Evolutionary conservation across 2,888 invertebrate species (phyloP).

Genomic region (Tenthredo scrophulariae): DNA sequence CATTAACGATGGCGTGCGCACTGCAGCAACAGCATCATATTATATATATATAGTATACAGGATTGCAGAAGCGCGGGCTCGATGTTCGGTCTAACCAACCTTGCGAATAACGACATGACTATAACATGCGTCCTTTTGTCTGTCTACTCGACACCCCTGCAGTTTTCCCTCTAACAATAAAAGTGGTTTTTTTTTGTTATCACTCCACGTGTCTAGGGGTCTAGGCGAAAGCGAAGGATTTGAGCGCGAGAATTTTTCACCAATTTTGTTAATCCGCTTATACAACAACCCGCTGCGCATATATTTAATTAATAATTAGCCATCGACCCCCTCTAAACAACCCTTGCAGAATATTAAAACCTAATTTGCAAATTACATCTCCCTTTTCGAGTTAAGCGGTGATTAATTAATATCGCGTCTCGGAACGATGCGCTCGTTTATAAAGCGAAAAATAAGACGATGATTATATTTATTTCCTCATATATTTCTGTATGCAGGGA

Average conservation of each 20-base stretch:
- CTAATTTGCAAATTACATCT: slow-evolving; percentile 26
- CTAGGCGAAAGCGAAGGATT: too few relatives aligned
- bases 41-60: too few relatives aligned
- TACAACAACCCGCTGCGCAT: too few relatives aligned
- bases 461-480: not conserved
- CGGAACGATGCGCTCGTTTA: not conserved
- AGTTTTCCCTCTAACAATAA: not conserved
- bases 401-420: slow-evolving; percentile 15
- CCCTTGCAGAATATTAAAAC: slow-evolving; percentile 10
- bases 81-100: slow-evolving; percentile 12
- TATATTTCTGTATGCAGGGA: too few relatives aligned
- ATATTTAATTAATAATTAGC: not conserved
- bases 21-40: too few relatives aligned
- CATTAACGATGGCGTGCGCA: not conserved
- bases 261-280: too few relatives aligned
- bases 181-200: not conserved
- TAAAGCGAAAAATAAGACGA: not conserved
- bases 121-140: slow-evolving; percentile 1
- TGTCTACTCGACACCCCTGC: not conserved
- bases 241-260: too few relatives aligned
- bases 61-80: not conserved
- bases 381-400: not conserved
- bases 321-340: not conserved
- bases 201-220: too few relatives aligned
- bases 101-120: slow-evolving; percentile 10